Evolutionary conservation across 2,888 invertebrate species (phyloP).

Genomic region (Acronicta alni): DNA sequence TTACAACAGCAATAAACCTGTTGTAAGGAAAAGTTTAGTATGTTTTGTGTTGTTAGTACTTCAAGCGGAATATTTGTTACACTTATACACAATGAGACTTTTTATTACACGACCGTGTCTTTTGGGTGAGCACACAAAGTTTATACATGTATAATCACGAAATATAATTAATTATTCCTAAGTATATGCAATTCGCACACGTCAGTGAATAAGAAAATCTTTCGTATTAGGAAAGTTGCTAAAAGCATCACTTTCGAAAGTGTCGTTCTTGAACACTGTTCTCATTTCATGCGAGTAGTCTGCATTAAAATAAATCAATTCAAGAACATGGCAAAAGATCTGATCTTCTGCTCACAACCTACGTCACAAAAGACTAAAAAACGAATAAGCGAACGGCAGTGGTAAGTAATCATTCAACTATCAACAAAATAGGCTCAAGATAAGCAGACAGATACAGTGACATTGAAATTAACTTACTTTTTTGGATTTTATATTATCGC

Average conservation of each 20-base stretch:
- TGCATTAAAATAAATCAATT: background rate
- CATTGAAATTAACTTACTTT: no score
- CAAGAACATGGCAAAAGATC: no score
- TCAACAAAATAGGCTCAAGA: no score
- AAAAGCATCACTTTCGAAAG: background rate
- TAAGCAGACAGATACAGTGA: no score
- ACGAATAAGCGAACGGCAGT: no score
- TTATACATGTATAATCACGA: conserved; percentile 1
- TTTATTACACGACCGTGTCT: conserved; percentile 5
- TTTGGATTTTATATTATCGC: no score
- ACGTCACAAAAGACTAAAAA: no score
- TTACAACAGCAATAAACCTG: conserved; percentile 54
- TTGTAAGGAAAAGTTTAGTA: conserved; percentile 41
- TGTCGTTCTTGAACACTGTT: background rate
- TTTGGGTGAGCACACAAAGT: background rate
- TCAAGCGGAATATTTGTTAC: conserved; percentile 30
- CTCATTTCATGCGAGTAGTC: no score
- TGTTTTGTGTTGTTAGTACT: conserved; percentile 34
- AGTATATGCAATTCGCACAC: background rate
- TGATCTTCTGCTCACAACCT: no score
- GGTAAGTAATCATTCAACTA: no score
- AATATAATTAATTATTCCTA: background rate
- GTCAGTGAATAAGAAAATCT: background rate
- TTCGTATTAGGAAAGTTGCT: background rate
- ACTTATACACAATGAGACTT: conserved; percentile 7